Conservation (phyloP, 2,888 invertebrate genomes). For the Agriopis leucophaearia region DNA sequence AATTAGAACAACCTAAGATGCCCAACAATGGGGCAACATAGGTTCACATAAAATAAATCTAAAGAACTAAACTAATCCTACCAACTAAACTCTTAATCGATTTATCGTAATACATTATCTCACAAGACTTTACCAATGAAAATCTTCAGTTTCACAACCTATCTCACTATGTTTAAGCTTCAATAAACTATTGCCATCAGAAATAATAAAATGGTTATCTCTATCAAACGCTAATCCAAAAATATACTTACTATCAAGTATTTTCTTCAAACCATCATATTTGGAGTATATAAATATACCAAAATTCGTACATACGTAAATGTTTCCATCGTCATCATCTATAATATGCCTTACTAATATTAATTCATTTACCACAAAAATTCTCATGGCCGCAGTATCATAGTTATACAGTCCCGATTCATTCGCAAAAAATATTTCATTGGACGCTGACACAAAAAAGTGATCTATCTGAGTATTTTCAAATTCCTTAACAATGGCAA, state of each 20-base stretch:
- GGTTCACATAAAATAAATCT: too few species aligned
- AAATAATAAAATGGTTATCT: slow-evolving; percentile 67
- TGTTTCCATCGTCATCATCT: slow-evolving; percentile 65
- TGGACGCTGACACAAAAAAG: slow-evolving; percentile 55
- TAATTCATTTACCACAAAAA: slow-evolving; percentile 56
- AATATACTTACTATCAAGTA: slow-evolving; percentile 60
- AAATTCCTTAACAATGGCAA: slow-evolving; percentile 67
- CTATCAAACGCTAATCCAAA: slow-evolving; percentile 69
- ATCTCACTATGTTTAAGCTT: slow-evolving; percentile 55
- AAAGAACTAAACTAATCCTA: not conserved
- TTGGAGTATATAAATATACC: slow-evolving; percentile 58
- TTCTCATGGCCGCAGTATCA: slow-evolving; percentile 49
- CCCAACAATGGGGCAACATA: too few species aligned
- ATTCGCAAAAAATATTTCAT: slow-evolving; percentile 64
- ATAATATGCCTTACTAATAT: slow-evolving; percentile 66
- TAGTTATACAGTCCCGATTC: slow-evolving; percentile 67
- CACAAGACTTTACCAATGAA: slow-evolving; percentile 50
- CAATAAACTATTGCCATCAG: slow-evolving; percentile 65
- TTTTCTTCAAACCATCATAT: slow-evolving; percentile 55
- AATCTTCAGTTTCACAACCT: slow-evolving; percentile 53
- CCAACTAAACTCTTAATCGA: not conserved
- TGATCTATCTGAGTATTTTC: slow-evolving; percentile 66
- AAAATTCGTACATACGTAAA: slow-evolving; percentile 66
- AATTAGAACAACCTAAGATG: too few species aligned
- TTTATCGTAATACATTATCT: not conserved